phyloP scores from a whole-genome alignment of 2,797 vertebrate species.

The Gephyroberyx darwinii region DNA sequence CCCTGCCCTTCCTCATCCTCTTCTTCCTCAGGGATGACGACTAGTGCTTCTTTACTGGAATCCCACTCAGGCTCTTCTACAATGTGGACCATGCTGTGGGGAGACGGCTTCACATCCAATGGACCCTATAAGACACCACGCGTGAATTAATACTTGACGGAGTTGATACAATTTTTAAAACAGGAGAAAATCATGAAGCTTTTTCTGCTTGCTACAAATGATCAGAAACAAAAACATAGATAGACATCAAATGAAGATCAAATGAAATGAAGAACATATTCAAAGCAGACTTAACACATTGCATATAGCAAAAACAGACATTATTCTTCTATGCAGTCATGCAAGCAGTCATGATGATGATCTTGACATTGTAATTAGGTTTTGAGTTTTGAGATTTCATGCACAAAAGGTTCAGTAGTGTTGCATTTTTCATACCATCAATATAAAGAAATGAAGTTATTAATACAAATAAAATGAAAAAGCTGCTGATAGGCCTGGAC shows the following conservation, averaged over 20 bases:
- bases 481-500: background rate
- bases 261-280: background rate
- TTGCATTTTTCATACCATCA: background rate
- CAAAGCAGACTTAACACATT: background rate
- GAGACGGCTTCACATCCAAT: conserved; percentile 91
- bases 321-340: too few relatives aligned
- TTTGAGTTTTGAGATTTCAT: background rate
- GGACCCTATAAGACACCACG: conserved; percentile 72
- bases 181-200: background rate
- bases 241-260: background rate
- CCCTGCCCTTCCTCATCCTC: conserved; percentile 70
- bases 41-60: conserved; percentile 76
- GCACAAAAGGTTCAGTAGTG: background rate
- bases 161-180: background rate
- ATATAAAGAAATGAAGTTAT: background rate
- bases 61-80: conserved; percentile 82
- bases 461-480: too few relatives aligned
- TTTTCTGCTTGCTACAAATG: background rate
- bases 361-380: background rate
- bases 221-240: background rate
- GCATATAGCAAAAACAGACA: background rate
- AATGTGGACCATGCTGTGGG: conserved; percentile 91
- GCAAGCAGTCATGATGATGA: too few relatives aligned
- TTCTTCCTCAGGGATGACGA: conserved; percentile 78
- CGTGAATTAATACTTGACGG: conserved; percentile 1